Percentiles rank a stretch among this genome's conserved stretches.
Evolutionary conservation across 2,113 vertebrate species (phyloP).

Genomic region (Nycticorax nycticorax): DNA sequence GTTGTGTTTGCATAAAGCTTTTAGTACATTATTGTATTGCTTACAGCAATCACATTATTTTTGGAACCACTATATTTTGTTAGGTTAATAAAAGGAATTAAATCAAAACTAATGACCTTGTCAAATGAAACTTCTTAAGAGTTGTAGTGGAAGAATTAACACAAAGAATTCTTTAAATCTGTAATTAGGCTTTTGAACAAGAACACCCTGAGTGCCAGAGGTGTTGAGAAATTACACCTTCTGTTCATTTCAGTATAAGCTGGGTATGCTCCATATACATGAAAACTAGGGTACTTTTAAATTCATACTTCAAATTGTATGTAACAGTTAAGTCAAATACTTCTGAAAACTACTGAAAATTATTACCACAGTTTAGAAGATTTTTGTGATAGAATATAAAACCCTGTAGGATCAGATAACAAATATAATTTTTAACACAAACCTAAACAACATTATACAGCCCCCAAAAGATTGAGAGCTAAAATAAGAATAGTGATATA

Average conservation of each 20-base stretch:
- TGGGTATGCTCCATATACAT: neutral
- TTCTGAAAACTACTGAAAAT: neutral
- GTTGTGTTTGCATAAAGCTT: neutral
- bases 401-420: neutral
- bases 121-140: neutral
- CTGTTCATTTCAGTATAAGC: neutral
- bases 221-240: neutral
- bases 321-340: neutral
- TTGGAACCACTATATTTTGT: neutral
- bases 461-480: neutral
- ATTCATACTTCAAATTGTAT: neutral
- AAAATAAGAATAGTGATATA: constrained; percentile 28
- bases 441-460: neutral
- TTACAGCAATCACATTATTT: constrained; percentile 23
- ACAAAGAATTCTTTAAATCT: neutral
- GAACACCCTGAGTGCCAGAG: neutral
- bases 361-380: neutral
- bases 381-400: neutral
- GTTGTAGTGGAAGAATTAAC: neutral
- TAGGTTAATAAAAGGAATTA: constrained; percentile 5
- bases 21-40: neutral
- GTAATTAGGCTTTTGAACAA: neutral
- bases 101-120: constrained; percentile 7
- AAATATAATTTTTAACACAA: neutral
- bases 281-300: neutral